A percentile compares a stretch with the other conserved stretches of the same genome.
phyloP scores from a whole-genome alignment of 2,888 invertebrate species.

The Drymonia ruficornis region DNA sequence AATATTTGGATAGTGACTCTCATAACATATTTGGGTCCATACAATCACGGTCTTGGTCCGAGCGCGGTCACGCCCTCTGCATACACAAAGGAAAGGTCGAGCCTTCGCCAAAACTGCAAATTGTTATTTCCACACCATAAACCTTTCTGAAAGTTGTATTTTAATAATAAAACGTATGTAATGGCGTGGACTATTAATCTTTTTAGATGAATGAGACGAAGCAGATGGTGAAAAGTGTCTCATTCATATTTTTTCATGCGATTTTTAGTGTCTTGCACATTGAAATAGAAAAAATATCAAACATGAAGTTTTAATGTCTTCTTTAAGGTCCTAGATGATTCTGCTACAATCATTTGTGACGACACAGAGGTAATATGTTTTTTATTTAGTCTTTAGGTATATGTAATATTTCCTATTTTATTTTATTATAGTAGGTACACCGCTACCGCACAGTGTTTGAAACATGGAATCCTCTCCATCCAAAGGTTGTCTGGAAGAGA shows the following conservation, averaged over 20 bases:
- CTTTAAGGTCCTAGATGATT: no score
- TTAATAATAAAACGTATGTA: slow-evolving; percentile 54
- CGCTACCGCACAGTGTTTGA: no score
- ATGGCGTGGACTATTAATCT: slow-evolving; percentile 74
- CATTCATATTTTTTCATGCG: slow-evolving; percentile 36
- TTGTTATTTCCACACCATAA: slow-evolving; percentile 81
- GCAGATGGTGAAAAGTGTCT: slow-evolving; percentile 57
- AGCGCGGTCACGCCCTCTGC: slow-evolving; percentile 77
- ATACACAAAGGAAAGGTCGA: slow-evolving; percentile 57
- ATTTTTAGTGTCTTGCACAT: slow-evolving; percentile 20
- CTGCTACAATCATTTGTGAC: no score
- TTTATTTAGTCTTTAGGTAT: no score
- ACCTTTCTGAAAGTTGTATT: slow-evolving; percentile 67
- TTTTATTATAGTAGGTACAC: no score
- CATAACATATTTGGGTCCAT: slow-evolving; percentile 67
- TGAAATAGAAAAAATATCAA: background rate
- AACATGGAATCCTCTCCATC: no score
- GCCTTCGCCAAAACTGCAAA: slow-evolving; percentile 73
- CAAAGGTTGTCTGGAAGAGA: no score
- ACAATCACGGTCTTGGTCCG: slow-evolving; percentile 39
- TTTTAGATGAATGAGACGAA: slow-evolving; percentile 60
- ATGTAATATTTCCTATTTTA: no score
- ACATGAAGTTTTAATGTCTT: no score
- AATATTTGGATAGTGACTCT: slow-evolving; percentile 78
- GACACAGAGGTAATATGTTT: no score